Conservation (phyloP, 2,113 vertebrate species). For the Ailuropoda melanoleuca region DNA sequence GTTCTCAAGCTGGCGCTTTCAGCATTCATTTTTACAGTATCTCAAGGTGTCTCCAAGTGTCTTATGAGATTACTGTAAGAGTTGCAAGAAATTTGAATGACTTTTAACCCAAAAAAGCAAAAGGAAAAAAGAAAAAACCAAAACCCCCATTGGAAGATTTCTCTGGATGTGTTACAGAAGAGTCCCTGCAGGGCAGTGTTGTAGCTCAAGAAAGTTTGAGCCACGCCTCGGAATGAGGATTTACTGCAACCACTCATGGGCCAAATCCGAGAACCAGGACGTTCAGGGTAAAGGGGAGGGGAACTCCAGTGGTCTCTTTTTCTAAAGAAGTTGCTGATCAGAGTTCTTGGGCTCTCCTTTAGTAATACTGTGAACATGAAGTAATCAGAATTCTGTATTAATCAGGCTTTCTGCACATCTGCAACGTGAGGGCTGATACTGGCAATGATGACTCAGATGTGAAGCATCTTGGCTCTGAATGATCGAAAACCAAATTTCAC, state of each 20-base stretch:
- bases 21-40: background rate
- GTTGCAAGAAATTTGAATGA: background rate
- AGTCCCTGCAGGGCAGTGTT: background rate
- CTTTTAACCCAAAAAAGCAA: background rate
- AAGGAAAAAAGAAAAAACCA: background rate
- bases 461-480: background rate
- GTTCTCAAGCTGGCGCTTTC: background rate
- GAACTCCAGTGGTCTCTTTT: background rate
- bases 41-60: background rate
- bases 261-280: background rate
- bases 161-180: background rate
- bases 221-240: background rate
- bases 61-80: background rate
- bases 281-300: background rate
- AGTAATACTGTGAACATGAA: background rate
- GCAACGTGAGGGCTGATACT: background rate
- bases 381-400: background rate
- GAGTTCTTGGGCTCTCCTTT: background rate
- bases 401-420: background rate
- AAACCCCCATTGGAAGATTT: background rate
- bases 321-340: background rate
- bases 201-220: background rate
- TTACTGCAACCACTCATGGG: background rate
- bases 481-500: background rate
- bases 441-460: background rate